Evolutionary conservation across 2,797 vertebrate genomes (phyloP), one percentile per base, ranked within the genome.

Genomic region (Melanogrammus aeglefinus): DNA sequence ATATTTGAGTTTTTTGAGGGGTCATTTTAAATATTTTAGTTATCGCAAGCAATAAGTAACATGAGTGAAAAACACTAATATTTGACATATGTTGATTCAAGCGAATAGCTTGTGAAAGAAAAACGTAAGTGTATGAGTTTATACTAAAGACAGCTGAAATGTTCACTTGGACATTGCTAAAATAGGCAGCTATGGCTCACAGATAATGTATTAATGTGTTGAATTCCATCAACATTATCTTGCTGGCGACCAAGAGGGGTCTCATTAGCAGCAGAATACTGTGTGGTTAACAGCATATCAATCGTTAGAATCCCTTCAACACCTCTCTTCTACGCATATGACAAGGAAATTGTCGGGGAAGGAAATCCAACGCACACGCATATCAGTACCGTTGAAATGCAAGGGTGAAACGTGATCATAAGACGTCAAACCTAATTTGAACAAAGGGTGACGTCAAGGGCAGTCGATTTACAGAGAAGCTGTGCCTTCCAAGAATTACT

Each of bases 151-250:
- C n/a, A n/a, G n/a, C 83, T 77, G 72, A 89, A 88, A 90, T 83
- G 87, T 88, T 88, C 79, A 87, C 79, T 81, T 14, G 35, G 47
- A 81, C 79, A 76, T 80, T 79, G 35, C 36, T 77, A 71, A 78
- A 85, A 86, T 82, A 76, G 88, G 35, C 71, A 79, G 77, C 75
- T 70, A 78, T 44, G 76, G 77, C 79, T 88, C 73, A 47, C 63
- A 38, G 77, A 76, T 84, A 87, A 82, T 84, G n/a, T 81, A 77
- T 73, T 89, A 83, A 87, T 90, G 82, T 77, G 73, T 80, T 33
- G 63, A 47, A 84, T 85, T 81, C 69, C 75, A 76, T 71, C 79
- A 76, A 77, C 33, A 78, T 78, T 85, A 81, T 77, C 69, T 80
- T 79, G 33, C 80, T 78, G 72, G n/a, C 57, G 77, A 79, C 77